These are phyloP conservation scores for Dromiciops gliroides DNA, from an alignment of 2,113 vertebrate species.

Conservation along the genomic window DNA sequence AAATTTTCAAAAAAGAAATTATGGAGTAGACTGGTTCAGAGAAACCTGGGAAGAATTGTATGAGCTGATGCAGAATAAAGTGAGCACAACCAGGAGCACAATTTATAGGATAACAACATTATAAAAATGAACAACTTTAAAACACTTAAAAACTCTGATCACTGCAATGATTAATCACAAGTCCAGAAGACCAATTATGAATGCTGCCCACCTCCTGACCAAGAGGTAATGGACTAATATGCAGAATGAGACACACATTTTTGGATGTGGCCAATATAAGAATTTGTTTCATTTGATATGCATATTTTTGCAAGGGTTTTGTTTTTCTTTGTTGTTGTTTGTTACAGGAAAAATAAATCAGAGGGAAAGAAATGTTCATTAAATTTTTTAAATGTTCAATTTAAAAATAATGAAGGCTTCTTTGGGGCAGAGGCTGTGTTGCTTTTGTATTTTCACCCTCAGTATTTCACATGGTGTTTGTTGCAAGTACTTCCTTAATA, in stretches of 20 bases:
- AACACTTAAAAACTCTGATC: background rate
- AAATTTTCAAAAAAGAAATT: background rate
- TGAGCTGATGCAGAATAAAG: background rate
- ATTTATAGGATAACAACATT: background rate
- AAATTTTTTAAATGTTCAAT: background rate
- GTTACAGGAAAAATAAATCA: background rate
- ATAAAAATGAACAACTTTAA: background rate
- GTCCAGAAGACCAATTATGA: background rate
- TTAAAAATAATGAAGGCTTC: background rate
- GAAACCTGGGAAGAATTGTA: background rate
- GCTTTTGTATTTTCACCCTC: background rate
- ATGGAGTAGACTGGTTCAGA: background rate
- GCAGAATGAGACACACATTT: background rate
- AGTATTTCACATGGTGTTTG: background rate
- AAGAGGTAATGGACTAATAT: background rate
- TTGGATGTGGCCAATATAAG: background rate
- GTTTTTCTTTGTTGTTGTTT: background rate
- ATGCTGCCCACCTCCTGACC: background rate
- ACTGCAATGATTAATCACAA: background rate
- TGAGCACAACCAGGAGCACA: background rate
- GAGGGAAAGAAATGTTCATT: background rate
- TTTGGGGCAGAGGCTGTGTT: background rate
- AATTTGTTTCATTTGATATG: background rate
- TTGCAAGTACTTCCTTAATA: background rate
- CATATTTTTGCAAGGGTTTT: background rate